Evolutionary conservation across 37 sponge, comb jelly and placozoan genomes (phyloP), one percentile per base, ranked within the genome.

Genomic region (Tethya wilhelma): DNA sequence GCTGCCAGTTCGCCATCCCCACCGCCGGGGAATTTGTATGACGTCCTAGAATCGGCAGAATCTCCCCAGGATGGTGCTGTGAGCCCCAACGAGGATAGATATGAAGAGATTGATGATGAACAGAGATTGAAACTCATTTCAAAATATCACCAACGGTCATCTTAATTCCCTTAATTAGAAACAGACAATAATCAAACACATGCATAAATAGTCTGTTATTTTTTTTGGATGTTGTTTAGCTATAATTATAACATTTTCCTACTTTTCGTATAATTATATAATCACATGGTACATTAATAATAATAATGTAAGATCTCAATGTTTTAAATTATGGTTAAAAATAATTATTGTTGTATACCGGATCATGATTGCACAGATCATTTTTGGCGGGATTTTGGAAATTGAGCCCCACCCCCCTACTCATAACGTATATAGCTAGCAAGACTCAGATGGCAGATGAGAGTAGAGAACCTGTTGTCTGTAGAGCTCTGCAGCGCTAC

Each of bases 81-180:
- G 53, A 14, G 53, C 53, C 53, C 53, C 9, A 7, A 64, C 17
- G 70, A 69, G 28, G 70, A 69, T 20, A 1, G 42, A 40, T 69
- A 69, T 67, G 73, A 53, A 73, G 73, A 73, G 19, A 53, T 53
- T 56, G 56, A 53, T 55, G 73, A 67, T 8, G 67, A 67, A 11
- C 38, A 23, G 11, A 38, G 70, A 12, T 9, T 12, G 68, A 30
- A 67, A 30, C 11, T 67, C 39, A 49, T 49, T 49, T 9, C 9
- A 49, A 49, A 49, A 49, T 14, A 49, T 19, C 9, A 49, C 9
- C 53, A 49, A 49, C 14, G 14, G 14, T 49, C 53, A 49, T 14
- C 9, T n/a, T n/a, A n/a, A n/a, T n/a, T n/a, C n/a, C n/a, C n/a
- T n/a, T n/a, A n/a, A n/a, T n/a, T n/a, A n/a, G n/a, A 49, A 49